Conservation (phyloP, 2,888 invertebrate species). For the Melitaea athalia region DNA sequence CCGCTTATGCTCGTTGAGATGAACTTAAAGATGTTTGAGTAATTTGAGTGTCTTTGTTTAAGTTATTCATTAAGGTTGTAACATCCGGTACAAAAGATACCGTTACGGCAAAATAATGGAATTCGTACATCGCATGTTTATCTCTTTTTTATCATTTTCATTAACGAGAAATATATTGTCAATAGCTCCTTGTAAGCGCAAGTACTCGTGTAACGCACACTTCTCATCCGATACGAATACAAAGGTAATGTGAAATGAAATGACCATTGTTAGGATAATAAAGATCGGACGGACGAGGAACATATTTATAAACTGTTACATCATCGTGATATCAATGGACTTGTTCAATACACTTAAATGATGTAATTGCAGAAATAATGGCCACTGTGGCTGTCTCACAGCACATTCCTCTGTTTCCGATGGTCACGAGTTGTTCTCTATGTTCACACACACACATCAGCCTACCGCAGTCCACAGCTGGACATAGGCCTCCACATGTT, state of each 20-base stretch:
- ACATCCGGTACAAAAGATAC: neutral
- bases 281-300: neutral
- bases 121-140: neutral
- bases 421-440: neutral
- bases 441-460: neutral
- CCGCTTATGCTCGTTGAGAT: neutral
- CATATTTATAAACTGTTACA: constrained; percentile 2
- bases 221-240: neutral
- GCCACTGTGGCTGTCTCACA: neutral
- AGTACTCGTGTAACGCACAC: no score
- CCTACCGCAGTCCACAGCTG: no score
- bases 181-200: neutral
- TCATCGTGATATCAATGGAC: neutral
- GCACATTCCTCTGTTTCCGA: neutral
- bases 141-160: neutral
- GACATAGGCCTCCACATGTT: no score
- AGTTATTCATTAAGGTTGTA: neutral
- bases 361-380: neutral
- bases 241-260: neutral
- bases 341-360: neutral
- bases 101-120: neutral
- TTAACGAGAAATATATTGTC: neutral
- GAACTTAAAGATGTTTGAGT: neutral
- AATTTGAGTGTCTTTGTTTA: neutral
- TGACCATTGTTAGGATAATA: neutral